A percentile compares a stretch with the other conserved stretches of the same genome.
Conservation (phyloP, 2,113 vertebrate species). For the Amphilophus citrinellus region DNA sequence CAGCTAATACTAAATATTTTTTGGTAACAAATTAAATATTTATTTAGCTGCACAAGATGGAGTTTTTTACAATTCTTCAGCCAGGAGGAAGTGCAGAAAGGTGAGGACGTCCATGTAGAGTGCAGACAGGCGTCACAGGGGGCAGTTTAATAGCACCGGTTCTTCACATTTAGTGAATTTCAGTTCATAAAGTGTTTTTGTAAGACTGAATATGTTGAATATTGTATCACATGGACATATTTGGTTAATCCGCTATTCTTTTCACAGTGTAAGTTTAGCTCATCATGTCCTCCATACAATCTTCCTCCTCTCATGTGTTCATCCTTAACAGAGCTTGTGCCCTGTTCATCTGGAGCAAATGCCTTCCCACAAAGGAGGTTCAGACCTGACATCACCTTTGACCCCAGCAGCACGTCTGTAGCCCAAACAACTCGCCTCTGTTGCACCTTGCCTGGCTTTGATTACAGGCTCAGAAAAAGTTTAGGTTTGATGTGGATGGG, state of each 20-base stretch:
- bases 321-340: neutral
- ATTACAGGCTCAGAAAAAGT: constrained; percentile 66
- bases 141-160: neutral
- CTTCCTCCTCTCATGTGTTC: constrained; percentile 29
- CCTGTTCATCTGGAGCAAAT: constrained; percentile 28
- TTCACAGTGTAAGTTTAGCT: neutral
- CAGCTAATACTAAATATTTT: neutral
- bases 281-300: neutral
- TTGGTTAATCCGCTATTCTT: neutral
- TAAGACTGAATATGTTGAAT: neutral
- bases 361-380: constrained; percentile 49
- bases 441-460: constrained; percentile 66
- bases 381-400: constrained; percentile 60
- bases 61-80: neutral
- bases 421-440: constrained; percentile 74
- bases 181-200: neutral
- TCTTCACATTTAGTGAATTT: neutral
- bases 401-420: constrained; percentile 70
- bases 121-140: neutral
- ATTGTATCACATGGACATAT: neutral
- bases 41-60: neutral
- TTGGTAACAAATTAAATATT: neutral
- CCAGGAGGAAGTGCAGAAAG: neutral
- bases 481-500: constrained; percentile 57
- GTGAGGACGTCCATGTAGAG: neutral